Evolutionary conservation across 23 tunicate genomes (phyloP).

Genomic region (Halocynthia roretzi): DNA sequence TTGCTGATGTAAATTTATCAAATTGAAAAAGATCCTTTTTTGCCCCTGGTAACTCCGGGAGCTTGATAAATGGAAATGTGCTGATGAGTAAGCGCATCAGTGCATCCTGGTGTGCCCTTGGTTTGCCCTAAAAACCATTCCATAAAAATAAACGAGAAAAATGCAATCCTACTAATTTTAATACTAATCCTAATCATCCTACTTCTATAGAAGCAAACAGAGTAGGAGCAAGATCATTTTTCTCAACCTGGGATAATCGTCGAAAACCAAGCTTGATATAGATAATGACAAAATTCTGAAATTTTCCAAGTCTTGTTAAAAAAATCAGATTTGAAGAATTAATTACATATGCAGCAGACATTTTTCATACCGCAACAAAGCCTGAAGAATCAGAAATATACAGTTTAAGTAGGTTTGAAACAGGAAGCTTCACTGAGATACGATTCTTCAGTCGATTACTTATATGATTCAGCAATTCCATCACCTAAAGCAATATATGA

Average conservation of each 20-base stretch:
- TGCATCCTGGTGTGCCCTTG: slow-evolving; percentile 56
- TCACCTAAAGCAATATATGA: slow-evolving; percentile 25
- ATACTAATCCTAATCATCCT: not conserved
- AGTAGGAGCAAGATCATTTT: slow-evolving; percentile 27
- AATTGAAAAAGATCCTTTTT: slow-evolving; percentile 32
- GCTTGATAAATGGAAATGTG: slow-evolving; percentile 27
- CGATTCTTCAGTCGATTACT: slow-evolving; percentile 63
- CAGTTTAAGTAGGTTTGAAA: slow-evolving; percentile 43
- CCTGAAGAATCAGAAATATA: slow-evolving; percentile 21
- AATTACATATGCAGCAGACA: not conserved
- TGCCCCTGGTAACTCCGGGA: slow-evolving; percentile 6
- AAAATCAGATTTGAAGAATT: too few relatives aligned
- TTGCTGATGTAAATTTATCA: slow-evolving; percentile 7
- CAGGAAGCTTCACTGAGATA: slow-evolving; percentile 51
- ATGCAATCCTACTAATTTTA: not conserved
- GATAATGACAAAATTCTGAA: slow-evolving; percentile 71
- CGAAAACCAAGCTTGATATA: slow-evolving; percentile 71
- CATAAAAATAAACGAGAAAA: not conserved
- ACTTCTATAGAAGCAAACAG: slow-evolving; percentile 64
- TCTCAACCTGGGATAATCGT: slow-evolving; percentile 36
- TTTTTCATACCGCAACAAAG: slow-evolving; percentile 44
- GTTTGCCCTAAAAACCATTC: slow-evolving; percentile 33
- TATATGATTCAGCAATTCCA: slow-evolving; percentile 61
- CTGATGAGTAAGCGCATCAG: slow-evolving; percentile 34
- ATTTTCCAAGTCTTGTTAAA: not conserved